Conservation (phyloP, 1,140 invertebrate genomes). For the Megathymus violae region DNA sequence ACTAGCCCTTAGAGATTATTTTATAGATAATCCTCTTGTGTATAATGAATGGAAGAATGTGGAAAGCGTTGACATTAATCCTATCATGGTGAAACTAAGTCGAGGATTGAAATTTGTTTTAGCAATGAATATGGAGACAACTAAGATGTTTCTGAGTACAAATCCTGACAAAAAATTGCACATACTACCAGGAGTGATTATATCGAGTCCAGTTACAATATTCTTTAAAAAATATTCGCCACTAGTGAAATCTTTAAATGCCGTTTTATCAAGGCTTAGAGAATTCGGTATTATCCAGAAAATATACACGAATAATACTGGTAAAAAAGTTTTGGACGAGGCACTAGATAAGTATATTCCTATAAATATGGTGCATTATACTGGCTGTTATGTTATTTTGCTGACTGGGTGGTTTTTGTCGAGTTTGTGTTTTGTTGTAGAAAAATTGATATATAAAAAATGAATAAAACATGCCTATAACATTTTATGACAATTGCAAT, state of each 20-base stretch:
- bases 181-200: constrained; percentile 51
- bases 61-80: constrained; percentile 48
- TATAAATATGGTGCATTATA: constrained; percentile 59
- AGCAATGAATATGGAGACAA: constrained; percentile 57
- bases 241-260: constrained; percentile 49
- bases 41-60: constrained; percentile 57
- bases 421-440: constrained; percentile 50
- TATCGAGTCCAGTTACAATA: constrained; percentile 54
- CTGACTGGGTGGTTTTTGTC: constrained; percentile 58
- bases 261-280: constrained; percentile 48
- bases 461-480: no score
- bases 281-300: constrained; percentile 59
- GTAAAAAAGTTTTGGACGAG: constrained; percentile 14
- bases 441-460: constrained; percentile 35
- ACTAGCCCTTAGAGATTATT: constrained; percentile 60
- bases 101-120: constrained; percentile 62
- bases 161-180: constrained; percentile 47
- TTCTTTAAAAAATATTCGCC: constrained; percentile 73
- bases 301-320: constrained; percentile 55
- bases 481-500: no score
- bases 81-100: constrained; percentile 47
- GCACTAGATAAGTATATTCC: constrained; percentile 35
- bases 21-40: constrained; percentile 53
- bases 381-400: constrained; percentile 62
- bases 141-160: constrained; percentile 42